These are phyloP conservation scores for Drosophila lacteicornis DNA, from an alignment of 1,140 invertebrate species.

Conservation along the genomic window DNA sequence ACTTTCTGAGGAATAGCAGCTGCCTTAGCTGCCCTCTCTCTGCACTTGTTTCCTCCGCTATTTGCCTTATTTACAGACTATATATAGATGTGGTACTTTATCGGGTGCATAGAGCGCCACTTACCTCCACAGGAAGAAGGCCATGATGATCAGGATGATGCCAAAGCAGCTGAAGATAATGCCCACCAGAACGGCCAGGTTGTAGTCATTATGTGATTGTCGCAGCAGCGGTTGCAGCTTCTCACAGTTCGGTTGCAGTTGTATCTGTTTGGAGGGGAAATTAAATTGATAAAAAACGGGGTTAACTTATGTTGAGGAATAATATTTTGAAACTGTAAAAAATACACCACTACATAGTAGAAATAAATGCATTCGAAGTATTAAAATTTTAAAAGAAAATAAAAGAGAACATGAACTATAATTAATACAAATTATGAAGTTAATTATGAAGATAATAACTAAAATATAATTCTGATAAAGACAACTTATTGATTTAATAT, in stretches of 20 bases:
- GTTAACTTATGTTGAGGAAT: neutral
- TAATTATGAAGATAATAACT: too few relatives aligned
- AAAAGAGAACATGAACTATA: too few relatives aligned
- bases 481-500: too few relatives aligned
- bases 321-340: too few relatives aligned
- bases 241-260: conserved; percentile 89
- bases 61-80: neutral
- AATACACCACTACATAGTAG: too few relatives aligned
- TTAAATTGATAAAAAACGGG: neutral
- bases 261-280: conserved; percentile 62
- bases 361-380: neutral
- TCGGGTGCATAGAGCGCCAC: conserved; percentile 75
- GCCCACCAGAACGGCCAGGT: conserved; percentile 90
- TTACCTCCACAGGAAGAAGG: conserved; percentile 92
- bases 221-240: conserved; percentile 87
- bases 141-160: conserved; percentile 89
- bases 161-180: conserved; percentile 90
- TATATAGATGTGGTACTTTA: neutral
- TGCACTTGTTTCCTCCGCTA: conserved; percentile 37
- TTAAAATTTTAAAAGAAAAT: neutral
- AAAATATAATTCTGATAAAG: too few relatives aligned
- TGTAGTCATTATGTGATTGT: conserved; percentile 88
- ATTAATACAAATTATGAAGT: too few relatives aligned
- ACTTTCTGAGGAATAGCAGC: conserved; percentile 33
- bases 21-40: conserved; percentile 15